A percentile compares a stretch with the other conserved stretches of the same genome.
Evolutionary conservation across 2,888 invertebrate genomes (phyloP).

Genomic region (Trissolcus japonicus): DNA sequence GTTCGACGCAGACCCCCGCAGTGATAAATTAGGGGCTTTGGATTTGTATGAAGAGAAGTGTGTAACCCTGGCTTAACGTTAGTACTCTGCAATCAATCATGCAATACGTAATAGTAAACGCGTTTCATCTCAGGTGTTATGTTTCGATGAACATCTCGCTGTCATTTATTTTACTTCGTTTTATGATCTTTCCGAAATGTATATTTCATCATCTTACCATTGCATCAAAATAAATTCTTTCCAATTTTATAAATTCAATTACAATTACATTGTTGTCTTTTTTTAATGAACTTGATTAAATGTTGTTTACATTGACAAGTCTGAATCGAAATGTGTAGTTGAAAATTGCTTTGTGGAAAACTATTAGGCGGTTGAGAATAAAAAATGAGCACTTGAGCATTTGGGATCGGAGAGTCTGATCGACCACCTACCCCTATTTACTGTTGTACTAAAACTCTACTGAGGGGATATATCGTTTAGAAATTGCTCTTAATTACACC

Average conservation of each 20-base stretch:
- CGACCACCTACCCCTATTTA: conserved; percentile 67
- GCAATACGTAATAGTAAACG: conserved; percentile 61
- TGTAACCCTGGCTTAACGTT: conserved; percentile 73
- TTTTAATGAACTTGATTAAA: not conserved
- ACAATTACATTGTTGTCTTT: no score
- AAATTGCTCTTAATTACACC: conserved; percentile 77
- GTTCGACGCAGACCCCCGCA: conserved; percentile 67
- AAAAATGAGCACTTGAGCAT: conserved; percentile 31
- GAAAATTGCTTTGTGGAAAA: not conserved
- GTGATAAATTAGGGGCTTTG: conserved; percentile 74
- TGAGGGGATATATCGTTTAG: conserved; percentile 72
- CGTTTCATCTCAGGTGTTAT: conserved; percentile 49
- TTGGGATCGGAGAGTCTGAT: conserved; percentile 44
- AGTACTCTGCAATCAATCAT: conserved; percentile 74
- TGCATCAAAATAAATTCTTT: not conserved
- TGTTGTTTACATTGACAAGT: not conserved
- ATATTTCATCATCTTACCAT: no score
- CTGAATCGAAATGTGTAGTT: not conserved
- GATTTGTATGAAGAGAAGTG: conserved; percentile 74
- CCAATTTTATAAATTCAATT: not conserved
- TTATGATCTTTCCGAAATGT: not conserved
- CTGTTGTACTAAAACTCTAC: conserved; percentile 65
- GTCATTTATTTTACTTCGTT: conserved; percentile 38
- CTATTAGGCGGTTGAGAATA: not conserved
- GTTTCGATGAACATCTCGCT: conserved; percentile 31